Percentiles rank a stretch among this genome's conserved stretches.
Evolutionary conservation across 2,797 vertebrate genomes (phyloP).

Genomic region (Phrynocephalus vlangalii): DNA sequence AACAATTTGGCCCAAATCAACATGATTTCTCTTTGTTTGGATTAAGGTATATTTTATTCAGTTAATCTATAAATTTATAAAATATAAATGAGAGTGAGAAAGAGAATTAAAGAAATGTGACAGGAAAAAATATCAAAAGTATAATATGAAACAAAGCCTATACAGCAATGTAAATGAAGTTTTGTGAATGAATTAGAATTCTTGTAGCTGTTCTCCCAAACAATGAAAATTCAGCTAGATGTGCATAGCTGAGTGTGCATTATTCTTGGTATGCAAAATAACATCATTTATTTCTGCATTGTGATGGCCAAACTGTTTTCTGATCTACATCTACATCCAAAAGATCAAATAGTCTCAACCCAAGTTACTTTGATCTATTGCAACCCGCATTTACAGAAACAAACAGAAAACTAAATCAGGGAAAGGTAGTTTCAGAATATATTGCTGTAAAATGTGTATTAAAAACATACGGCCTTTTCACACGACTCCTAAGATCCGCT

Average conservation of each 20-base stretch:
- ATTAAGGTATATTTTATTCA: too few species aligned
- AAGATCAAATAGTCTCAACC: slow-evolving; percentile 30
- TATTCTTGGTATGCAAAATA: background rate
- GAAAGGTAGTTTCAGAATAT: slow-evolving; percentile 53
- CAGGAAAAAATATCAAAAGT: too few species aligned
- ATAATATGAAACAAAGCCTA: too few species aligned
- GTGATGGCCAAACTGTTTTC: slow-evolving; percentile 14
- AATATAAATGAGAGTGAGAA: too few species aligned
- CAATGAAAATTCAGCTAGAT: background rate
- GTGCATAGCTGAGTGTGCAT: background rate
- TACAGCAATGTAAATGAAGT: background rate
- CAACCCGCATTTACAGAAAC: slow-evolving; percentile 30
- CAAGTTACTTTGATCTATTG: slow-evolving; percentile 21
- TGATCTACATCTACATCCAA: slow-evolving; percentile 21
- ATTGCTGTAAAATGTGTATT: background rate
- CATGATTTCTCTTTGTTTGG: too few species aligned
- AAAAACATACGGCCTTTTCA: too few species aligned
- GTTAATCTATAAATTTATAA: too few species aligned
- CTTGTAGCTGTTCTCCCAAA: background rate
- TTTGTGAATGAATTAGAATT: background rate
- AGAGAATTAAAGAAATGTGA: too few species aligned
- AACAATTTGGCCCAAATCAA: too few species aligned
- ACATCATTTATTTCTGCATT: background rate
- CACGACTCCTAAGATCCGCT: too few species aligned
- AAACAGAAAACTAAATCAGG: slow-evolving; percentile 37